Conservation (phyloP, 2,888 invertebrate species). For the Cerastis leucographa region DNA sequence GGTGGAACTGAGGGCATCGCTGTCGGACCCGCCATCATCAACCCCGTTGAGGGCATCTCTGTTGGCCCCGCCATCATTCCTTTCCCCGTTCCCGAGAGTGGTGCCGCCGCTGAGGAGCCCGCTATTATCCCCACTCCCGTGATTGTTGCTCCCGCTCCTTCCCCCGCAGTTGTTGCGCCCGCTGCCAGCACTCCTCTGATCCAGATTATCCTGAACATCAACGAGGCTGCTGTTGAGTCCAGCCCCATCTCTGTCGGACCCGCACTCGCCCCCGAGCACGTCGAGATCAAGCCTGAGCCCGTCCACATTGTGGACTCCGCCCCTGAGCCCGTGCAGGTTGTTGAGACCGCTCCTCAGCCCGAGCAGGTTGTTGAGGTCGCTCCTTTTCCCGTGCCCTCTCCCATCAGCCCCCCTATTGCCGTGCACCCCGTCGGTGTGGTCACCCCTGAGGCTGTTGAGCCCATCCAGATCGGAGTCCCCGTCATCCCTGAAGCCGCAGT, state of each 20-base stretch:
- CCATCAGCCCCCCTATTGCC: slow-evolving; percentile 40
- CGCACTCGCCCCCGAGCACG: not conserved
- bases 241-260: slow-evolving; percentile 43
- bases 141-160: not conserved
- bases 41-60: slow-evolving; percentile 28
- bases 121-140: not conserved
- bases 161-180: not conserved
- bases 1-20: slow-evolving; percentile 45
- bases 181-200: slow-evolving; percentile 65
- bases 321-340: slow-evolving; percentile 31
- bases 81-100: slow-evolving; percentile 48
- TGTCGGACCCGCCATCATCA: slow-evolving; percentile 56
- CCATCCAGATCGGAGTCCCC: slow-evolving; percentile 52
- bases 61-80: slow-evolving; percentile 51
- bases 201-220: slow-evolving; percentile 74
- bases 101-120: slow-evolving; percentile 25
- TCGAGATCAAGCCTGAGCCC: slow-evolving; percentile 29
- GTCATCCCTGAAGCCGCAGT: slow-evolving; percentile 65
- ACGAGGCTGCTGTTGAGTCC: slow-evolving; percentile 47
- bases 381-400: slow-evolving; percentile 29
- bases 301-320: slow-evolving; percentile 21
- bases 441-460: slow-evolving; percentile 28
- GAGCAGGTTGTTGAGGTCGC: slow-evolving; percentile 20
- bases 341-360: slow-evolving; percentile 29
- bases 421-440: slow-evolving; percentile 37